Evolutionary conservation across 2,888 invertebrate genomes (phyloP).

Genomic region (Phyllotreta cruciferae): DNA sequence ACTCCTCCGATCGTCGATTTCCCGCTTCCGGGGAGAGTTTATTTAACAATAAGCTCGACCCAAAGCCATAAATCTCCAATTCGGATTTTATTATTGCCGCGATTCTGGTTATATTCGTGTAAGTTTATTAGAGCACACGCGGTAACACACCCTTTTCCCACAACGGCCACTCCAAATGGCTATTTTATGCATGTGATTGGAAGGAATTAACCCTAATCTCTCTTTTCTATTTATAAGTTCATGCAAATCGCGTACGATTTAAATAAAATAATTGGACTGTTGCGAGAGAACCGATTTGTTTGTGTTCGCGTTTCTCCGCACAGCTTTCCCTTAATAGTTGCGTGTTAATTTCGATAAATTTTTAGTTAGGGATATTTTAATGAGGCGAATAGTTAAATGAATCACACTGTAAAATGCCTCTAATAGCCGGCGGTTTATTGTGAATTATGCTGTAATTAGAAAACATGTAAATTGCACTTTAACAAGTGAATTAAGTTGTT

Average conservation of each 20-base stretch:
- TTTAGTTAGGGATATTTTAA: too few species aligned
- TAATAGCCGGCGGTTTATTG: too few species aligned
- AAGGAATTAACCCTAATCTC: slow-evolving; percentile 32
- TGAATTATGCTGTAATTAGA: too few species aligned
- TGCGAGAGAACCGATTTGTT: slow-evolving; percentile 18
- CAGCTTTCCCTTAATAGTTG: too few species aligned
- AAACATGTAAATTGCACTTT: too few species aligned
- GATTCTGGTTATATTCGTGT: slow-evolving; percentile 6
- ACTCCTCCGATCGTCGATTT: too few species aligned
- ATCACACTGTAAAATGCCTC: too few species aligned
- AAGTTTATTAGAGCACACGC: slow-evolving; percentile 13
- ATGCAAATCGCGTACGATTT: slow-evolving; percentile 29
- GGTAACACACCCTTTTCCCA: slow-evolving; percentile 15
- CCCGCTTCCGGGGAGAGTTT: too few species aligned
- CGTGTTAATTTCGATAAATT: too few species aligned
- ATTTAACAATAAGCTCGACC: neutral
- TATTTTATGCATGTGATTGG: slow-evolving; percentile 34
- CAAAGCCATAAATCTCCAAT: slow-evolving; percentile 1
- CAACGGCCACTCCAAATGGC: slow-evolving; percentile 17
- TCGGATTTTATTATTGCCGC: neutral
- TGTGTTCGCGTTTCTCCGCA: slow-evolving; percentile 14
- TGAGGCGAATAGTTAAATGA: too few species aligned
- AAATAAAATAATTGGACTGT: slow-evolving; percentile 33
- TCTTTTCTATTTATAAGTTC: slow-evolving; percentile 23
- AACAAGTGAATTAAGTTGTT: too few species aligned